Conservation (phyloP, 2,113 vertebrate genomes). For the Asarcornis scutulata region DNA sequence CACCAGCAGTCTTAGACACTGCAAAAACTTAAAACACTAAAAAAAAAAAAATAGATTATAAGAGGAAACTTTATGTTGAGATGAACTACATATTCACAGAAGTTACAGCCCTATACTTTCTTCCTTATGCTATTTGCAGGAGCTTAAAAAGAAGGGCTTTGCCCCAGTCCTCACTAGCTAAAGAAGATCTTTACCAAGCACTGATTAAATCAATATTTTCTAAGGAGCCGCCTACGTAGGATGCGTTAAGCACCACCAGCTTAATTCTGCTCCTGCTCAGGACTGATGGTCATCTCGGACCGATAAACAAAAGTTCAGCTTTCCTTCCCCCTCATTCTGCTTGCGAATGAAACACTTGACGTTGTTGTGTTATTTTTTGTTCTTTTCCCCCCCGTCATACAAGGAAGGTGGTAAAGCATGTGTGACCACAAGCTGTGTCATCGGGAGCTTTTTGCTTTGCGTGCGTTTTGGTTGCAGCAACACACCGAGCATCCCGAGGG, state of each 20-base stretch:
- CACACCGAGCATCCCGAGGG: neutral
- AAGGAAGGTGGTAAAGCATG: neutral
- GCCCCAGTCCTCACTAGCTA: rapidly evolving
- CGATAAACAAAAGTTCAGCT: neutral
- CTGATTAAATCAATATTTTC: neutral
- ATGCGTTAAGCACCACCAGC: no score
- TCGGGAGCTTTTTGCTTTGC: neutral
- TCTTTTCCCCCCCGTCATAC: neutral
- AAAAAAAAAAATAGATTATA: neutral
- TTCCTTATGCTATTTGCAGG: neutral
- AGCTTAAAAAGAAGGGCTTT: neutral
- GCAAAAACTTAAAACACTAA: neutral
- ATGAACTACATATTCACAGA: neutral
- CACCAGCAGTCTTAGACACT: neutral
- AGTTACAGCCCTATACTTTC: neutral
- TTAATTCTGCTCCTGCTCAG: no score
- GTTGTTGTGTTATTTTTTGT: neutral
- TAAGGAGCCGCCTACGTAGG: no score
- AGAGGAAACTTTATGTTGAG: neutral
- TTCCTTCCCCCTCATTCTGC: neutral
- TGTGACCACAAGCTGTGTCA: conserved; percentile 28
- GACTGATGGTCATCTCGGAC: neutral
- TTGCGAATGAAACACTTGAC: neutral
- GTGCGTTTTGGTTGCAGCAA: neutral
- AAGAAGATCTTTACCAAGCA: neutral